A percentile compares a stretch with the other conserved stretches of the same genome.
These are phyloP conservation scores for Selene dorsalis DNA, from an alignment of 2,797 vertebrate species.

Conservation along the genomic window DNA sequence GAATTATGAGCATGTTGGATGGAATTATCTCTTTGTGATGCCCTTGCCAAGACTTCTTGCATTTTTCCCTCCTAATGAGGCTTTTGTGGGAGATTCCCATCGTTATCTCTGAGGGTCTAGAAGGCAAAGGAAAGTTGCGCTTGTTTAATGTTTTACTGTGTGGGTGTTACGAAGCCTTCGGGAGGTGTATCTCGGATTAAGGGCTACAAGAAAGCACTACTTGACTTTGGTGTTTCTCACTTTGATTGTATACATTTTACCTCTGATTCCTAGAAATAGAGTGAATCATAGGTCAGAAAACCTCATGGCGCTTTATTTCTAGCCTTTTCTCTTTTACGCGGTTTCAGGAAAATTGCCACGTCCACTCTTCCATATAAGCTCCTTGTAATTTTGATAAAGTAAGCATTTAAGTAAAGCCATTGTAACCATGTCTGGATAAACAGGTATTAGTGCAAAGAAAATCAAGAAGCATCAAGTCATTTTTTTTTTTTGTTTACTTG, in stretches of 20 bases:
- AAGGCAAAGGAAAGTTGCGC: not conserved
- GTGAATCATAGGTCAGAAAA: conserved; percentile 15
- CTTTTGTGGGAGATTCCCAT: conserved; percentile 20
- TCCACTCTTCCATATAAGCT: conserved; percentile 17
- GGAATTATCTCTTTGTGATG: conserved; percentile 28
- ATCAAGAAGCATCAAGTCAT: not conserved
- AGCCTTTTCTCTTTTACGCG: conserved; percentile 34
- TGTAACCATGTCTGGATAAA: conserved; percentile 22
- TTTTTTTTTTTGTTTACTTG: conserved; percentile 5
- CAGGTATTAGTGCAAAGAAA: conserved; percentile 16
- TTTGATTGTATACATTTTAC: conserved; percentile 42
- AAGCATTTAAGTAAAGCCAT: conserved; percentile 9
- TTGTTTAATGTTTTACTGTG: conserved; percentile 26
- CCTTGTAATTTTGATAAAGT: conserved; percentile 60
- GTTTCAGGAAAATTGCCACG: conserved; percentile 32
- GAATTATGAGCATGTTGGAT: conserved; percentile 41
- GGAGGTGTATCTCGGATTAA: conserved; percentile 13
- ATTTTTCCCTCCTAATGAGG: conserved; percentile 22
- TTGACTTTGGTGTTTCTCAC: conserved; percentile 42
- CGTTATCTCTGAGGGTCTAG: conserved; percentile 16
- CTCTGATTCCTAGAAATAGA: conserved; percentile 37
- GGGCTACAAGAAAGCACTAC: conserved; percentile 22
- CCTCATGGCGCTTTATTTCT: conserved; percentile 15
- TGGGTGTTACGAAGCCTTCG: conserved; percentile 15
- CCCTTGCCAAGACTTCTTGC: conserved; percentile 12